Conservation (phyloP, 2,797 vertebrate genomes). For the Crenichthys baileyi region DNA sequence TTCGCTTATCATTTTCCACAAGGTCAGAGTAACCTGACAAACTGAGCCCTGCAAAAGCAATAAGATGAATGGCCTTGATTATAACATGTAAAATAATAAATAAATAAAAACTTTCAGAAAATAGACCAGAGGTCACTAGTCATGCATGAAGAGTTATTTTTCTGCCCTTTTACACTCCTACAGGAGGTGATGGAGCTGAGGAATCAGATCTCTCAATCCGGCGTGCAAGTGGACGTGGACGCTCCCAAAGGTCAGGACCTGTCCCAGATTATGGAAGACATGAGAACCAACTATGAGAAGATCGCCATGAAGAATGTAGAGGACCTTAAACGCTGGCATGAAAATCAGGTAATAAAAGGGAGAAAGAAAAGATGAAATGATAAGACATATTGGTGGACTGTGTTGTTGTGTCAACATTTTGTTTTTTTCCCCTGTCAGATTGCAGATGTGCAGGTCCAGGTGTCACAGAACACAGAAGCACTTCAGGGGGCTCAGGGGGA, state of each 20-base stretch:
- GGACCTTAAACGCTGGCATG: conserved; percentile 87
- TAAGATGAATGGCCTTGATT: background rate
- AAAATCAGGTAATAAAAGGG: conserved; percentile 80
- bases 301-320: conserved; percentile 88
- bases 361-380: background rate
- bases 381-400: rapidly evolving
- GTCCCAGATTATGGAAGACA: conserved; percentile 86
- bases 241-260: conserved; percentile 91
- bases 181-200: conserved; percentile 89
- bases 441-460: conserved; percentile 83
- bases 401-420: background rate
- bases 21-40: background rate
- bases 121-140: background rate
- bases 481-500: conserved; percentile 81
- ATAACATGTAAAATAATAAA: background rate
- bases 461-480: conserved; percentile 87
- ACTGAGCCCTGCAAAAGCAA: background rate
- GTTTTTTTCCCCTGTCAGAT: conserved; percentile 74
- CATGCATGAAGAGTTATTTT: background rate
- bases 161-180: background rate
- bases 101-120: background rate
- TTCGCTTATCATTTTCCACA: background rate
- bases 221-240: conserved; percentile 91
- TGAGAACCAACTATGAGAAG: conserved; percentile 88
- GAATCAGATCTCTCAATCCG: conserved; percentile 85